Percentiles rank a stretch among this genome's conserved stretches.
Evolutionary conservation across 2,113 vertebrate species (phyloP).

Genomic region (Pomatorhinus ruficollis): DNA sequence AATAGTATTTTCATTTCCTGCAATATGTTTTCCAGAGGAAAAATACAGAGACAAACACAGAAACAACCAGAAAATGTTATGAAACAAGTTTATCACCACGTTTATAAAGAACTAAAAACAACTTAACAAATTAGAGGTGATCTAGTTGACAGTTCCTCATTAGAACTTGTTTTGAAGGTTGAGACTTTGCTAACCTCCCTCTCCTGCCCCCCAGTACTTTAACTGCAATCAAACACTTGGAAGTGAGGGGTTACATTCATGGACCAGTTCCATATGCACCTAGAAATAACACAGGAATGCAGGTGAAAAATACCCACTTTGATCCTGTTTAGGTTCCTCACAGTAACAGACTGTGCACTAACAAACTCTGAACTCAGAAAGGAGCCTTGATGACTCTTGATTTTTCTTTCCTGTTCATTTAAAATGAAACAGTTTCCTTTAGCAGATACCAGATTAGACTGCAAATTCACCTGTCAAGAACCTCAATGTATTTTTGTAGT

Average conservation of each 20-base stretch:
- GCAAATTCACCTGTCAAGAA: neutral
- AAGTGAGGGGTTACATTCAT: neutral
- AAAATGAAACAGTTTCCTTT: neutral
- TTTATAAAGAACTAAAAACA: neutral
- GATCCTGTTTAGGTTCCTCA: neutral
- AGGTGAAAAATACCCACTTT: neutral
- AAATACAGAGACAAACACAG: neutral
- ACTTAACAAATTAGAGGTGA: neutral
- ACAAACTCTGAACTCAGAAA: neutral
- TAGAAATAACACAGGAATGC: neutral
- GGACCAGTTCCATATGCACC: neutral
- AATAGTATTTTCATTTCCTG: neutral
- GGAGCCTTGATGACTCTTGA: neutral
- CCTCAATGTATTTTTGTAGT: neutral
- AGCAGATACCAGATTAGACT: neutral
- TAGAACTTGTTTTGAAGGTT: neutral
- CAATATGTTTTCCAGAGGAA: neutral
- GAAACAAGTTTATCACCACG: neutral
- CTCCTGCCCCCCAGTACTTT: rapidly evolving
- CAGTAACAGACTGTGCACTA: rapidly evolving
- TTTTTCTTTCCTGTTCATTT: neutral
- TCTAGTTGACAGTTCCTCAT: neutral
- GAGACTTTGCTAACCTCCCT: neutral
- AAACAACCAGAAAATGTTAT: neutral
- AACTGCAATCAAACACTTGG: neutral